Evolutionary conservation across 2,113 vertebrate species (phyloP), one percentile per base, ranked within the genome.

Genomic region (Mesitornis unicolor): DNA sequence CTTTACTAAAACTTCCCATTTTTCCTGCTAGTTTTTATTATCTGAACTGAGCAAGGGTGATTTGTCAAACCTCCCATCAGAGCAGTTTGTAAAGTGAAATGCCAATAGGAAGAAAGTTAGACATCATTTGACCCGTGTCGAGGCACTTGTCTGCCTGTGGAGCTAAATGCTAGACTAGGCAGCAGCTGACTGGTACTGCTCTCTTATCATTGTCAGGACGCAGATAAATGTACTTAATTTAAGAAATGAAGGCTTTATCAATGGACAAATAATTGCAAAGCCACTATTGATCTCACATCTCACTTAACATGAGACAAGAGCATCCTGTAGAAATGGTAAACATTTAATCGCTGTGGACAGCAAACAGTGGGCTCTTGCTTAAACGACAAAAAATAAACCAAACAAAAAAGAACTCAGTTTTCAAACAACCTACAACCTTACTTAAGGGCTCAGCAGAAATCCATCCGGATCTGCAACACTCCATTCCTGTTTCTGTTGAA

Each of bases 241-340:
- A 90, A 95, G 96, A 94, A 95, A 95, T 96, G 95, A 98, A 98
- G 96, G 93, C 78, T 98, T 98, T 98, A 98, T 99, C 98, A 98
- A 98, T 98, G 96, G 95, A 93, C 95, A 98, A 98, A 98, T 98
- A 98, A 98, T 98, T 97, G 94, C 97, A 97, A 96, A 96, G 89
- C 87, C 93, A 88, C 94, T 97, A 98, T 97, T 98, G 98, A 98
- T 98, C 96, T 63, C 59, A 90, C 84, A 92, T 96, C 95, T 96
- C 92, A 83, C 82, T 80, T 87, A 82, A 87, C 89, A 96, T 95
- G 97, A 98, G 97, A 97, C 96, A 93, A 89, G 90, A 74, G 93
- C 94, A 68, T 95, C 97, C 94, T 97, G 97, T 92, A 97, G 97
- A 98, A 98, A 97, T 71, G 95, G 97, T 95, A 98, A 97, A 97